These are phyloP conservation scores for Argyrosomus regius DNA, from an alignment of 2,797 vertebrate species.

Conservation along the genomic window DNA sequence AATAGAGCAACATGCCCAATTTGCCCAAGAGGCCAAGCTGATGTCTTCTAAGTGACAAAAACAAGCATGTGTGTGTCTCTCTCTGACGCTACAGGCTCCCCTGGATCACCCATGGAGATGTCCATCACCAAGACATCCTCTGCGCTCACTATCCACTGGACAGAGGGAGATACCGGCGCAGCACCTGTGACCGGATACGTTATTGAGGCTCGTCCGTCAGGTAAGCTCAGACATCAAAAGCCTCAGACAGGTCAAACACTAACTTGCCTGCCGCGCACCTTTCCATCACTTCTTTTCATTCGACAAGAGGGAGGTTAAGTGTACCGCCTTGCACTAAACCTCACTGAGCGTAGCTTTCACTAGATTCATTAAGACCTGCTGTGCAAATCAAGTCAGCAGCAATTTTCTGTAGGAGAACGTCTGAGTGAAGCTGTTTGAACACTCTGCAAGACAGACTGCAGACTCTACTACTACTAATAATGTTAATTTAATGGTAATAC, in stretches of 20 bases:
- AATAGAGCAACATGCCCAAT: too few relatives aligned
- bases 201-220: slow-evolving; percentile 94
- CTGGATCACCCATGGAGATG: slow-evolving; percentile 90
- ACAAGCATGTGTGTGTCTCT: slow-evolving; percentile 5
- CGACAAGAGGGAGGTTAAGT: slow-evolving; percentile 12
- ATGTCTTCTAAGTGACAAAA: too few relatives aligned
- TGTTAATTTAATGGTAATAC: slow-evolving; percentile 4
- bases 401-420: slow-evolving; percentile 41
- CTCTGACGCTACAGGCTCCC: slow-evolving; percentile 85
- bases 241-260: neutral
- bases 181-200: slow-evolving; percentile 90
- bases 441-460: slow-evolving; percentile 37
- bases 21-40: too few relatives aligned
- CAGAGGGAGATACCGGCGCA: slow-evolving; percentile 86
- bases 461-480: slow-evolving; percentile 24
- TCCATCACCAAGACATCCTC: slow-evolving; percentile 91
- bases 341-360: slow-evolving; percentile 23
- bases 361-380: slow-evolving; percentile 60
- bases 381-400: slow-evolving; percentile 63
- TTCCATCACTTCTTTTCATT: slow-evolving; percentile 13
- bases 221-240: slow-evolving; percentile 70
- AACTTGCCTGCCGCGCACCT: slow-evolving; percentile 1
- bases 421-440: slow-evolving; percentile 23
- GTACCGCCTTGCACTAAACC: neutral
- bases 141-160: slow-evolving; percentile 91